Base-by-base conservation (phyloP, 2,797 vertebrate genomes). In the Pangasius larnaudii region DNA sequence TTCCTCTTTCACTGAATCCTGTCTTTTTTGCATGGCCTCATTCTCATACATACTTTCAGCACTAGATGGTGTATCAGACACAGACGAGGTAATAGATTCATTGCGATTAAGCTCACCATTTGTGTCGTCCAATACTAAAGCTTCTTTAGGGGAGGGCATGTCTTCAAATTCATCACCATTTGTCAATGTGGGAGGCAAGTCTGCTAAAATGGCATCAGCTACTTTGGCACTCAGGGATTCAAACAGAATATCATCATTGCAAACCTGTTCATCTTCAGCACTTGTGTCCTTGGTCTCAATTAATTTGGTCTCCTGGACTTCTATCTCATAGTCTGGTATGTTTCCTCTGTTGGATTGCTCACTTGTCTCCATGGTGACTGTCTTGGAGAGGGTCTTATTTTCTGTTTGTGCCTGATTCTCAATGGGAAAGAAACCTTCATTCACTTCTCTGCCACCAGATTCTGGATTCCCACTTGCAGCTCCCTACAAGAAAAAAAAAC, bases 331-430 rank as follows among this genome's bases (percentile, higher is more conserved):
- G 88, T 95, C 94, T 87, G 88, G 88, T 87, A 89, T 82, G 61
- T 89, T 93, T 77, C 86, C 92, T 84, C 85, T 90, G 89, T 91
- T 89, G 91, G 93, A 94, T 94, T 94, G 94, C 94, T 96, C 94
- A 88, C 90, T 90, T 79, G 95, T 96, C 95, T 96, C 96, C 96
- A 97, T 96, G 93, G 96, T 92, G 93, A 96, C 92, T 24, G 92
- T 88, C 85, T 93, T 90, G 69, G 89, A 87, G 89, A 91, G 88
- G 86, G 91, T 93, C 86, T 91, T 88, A 67, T 56, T 89, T 86
- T 94, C 87, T 89, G 91, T 87, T 90, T 90, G 83, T 91, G 91
- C 93, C 90, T 92, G 93, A 93, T 93, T 95, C 89, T 93, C 93
- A 90, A 93, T 92, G 93, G 88, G 91, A 92, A 92, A 93, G 94